Evolutionary conservation across 1,140 invertebrate genomes (phyloP).

Genomic region (Adoxophyes honmai): DNA sequence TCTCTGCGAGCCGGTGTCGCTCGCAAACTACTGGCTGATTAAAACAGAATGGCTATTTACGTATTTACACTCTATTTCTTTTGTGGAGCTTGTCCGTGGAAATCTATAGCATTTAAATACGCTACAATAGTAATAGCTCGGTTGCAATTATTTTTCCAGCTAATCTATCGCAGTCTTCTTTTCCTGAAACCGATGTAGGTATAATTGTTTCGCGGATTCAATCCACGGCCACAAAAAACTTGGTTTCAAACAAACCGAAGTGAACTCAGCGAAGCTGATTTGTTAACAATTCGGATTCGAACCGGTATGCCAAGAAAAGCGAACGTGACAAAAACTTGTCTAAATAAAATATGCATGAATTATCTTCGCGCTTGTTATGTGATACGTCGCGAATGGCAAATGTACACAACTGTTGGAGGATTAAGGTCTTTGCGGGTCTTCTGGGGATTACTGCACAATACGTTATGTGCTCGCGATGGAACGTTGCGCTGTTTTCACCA

Average conservation of each 20-base stretch:
- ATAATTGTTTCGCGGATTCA: too few relatives aligned
- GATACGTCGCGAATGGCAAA: background rate
- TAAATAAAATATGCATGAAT: slow-evolving; percentile 3
- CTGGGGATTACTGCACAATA: background rate
- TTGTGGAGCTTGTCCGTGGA: background rate
- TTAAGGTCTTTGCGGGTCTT: slow-evolving; percentile 8
- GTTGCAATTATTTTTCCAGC: too few relatives aligned
- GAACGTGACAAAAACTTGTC: background rate
- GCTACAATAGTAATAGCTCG: too few relatives aligned
- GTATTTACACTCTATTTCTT: slow-evolving; percentile 5
- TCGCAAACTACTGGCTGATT: slow-evolving; percentile 1
- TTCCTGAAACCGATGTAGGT: too few relatives aligned
- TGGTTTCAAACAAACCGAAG: too few relatives aligned
- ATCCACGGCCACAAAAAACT: too few relatives aligned
- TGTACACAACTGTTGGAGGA: background rate
- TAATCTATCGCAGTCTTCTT: too few relatives aligned
- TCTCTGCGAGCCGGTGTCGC: too few relatives aligned
- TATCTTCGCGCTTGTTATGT: background rate
- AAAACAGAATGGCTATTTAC: slow-evolving; percentile 6
- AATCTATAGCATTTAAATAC: background rate
- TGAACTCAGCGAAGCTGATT: background rate
- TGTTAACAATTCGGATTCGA: background rate
- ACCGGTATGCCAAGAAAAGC: background rate
- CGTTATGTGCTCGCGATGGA: too few relatives aligned
- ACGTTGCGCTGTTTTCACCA: too few relatives aligned